These are phyloP conservation scores for Elephas maximus DNA, from an alignment of 2,113 vertebrate species.

Conservation along the genomic window DNA sequence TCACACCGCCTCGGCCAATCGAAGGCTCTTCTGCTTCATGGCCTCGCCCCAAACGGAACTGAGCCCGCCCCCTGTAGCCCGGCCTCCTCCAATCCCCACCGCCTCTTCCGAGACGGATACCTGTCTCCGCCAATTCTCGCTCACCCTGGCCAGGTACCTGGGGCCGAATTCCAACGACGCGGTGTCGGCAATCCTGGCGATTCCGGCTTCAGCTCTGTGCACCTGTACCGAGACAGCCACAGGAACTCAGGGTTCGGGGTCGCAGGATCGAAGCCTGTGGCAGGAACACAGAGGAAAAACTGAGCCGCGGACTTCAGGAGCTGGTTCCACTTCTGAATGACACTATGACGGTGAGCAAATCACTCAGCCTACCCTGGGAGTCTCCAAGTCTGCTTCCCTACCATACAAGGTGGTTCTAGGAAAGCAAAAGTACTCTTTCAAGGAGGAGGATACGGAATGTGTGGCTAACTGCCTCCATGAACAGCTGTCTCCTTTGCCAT, in stretches of 20 bases:
- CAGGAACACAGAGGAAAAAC: neutral
- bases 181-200: constrained; percentile 36
- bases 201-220: constrained; percentile 58
- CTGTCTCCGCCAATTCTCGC: constrained; percentile 70
- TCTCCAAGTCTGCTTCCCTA: neutral
- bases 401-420: neutral
- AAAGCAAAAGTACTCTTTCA: neutral
- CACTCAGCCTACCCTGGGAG: neutral
- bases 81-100: constrained; percentile 42
- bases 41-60: neutral
- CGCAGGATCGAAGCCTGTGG: constrained; percentile 68
- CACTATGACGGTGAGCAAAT: neutral
- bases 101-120: constrained; percentile 5
- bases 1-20: constrained; percentile 3
- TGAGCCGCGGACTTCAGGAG: neutral
- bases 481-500: neutral
- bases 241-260: constrained; percentile 86
- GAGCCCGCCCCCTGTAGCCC: neutral
- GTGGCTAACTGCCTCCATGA: neutral
- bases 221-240: constrained; percentile 90
- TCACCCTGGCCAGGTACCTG: neutral
- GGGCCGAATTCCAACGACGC: neutral
- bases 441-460: neutral
- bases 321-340: neutral
- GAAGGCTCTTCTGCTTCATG: accelerated